Evolutionary conservation across 2,797 vertebrate species (phyloP).

Genomic region (Acanthurus lineatus): DNA sequence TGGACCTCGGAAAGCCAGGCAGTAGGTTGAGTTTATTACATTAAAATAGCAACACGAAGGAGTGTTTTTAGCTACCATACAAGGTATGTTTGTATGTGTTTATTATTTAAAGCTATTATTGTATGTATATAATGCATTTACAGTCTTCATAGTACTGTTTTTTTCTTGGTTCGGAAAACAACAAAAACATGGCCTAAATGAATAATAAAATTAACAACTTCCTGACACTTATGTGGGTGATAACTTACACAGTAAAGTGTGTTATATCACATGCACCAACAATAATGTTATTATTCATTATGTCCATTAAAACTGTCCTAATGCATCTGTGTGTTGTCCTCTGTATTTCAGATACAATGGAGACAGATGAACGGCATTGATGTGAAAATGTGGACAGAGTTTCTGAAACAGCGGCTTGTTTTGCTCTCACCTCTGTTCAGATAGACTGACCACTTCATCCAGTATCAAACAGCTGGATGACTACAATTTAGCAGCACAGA

Average conservation of each 20-base stretch:
- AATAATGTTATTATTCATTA: no score
- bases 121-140: not conserved
- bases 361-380: conserved; percentile 78
- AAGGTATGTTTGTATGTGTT: not conserved
- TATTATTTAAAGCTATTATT: not conserved
- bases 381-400: conserved; percentile 82
- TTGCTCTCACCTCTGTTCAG: conserved; percentile 78
- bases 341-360: conserved; percentile 76
- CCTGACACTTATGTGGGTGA: no score
- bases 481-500: conserved; percentile 51
- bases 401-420: conserved; percentile 75
- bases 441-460: not conserved
- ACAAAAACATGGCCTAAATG: no score
- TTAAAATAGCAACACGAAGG: no score
- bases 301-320: no score
- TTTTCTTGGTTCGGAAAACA: not conserved
- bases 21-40: conserved; percentile 65
- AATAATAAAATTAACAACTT: no score
- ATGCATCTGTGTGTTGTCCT: not conserved
- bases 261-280: no score
- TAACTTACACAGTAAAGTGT: no score
- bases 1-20: conserved; percentile 48
- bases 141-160: not conserved
- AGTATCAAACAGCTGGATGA: not conserved
- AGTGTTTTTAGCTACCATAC: not conserved